These are phyloP conservation scores for Drosophila leonis DNA, from an alignment of 2,888 invertebrate species.

Conservation along the genomic window DNA sequence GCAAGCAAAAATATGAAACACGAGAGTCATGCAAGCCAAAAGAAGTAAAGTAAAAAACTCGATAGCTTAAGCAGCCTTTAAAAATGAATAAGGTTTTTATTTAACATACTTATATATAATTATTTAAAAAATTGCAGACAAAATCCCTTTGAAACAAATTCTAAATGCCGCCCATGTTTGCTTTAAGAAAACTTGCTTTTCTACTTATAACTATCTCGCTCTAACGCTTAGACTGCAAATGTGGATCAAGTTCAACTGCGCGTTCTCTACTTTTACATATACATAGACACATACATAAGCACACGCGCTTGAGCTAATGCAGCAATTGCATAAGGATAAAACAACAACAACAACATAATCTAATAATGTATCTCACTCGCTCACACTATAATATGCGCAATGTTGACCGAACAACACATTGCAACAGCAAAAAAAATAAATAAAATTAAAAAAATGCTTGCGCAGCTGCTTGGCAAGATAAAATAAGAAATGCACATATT, in stretches of 20 bases:
- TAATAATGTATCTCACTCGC: not conserved
- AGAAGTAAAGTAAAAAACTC: not conserved
- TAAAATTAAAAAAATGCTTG: not conserved
- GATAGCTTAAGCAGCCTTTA: not conserved
- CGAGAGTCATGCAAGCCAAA: slow-evolving; percentile 2
- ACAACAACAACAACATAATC: not conserved
- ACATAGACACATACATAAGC: not conserved
- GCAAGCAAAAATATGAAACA: slow-evolving; percentile 21
- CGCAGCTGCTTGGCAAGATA: not conserved
- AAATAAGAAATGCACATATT: not conserved
- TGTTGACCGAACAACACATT: not conserved
- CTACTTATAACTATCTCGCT: not conserved
- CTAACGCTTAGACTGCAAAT: not conserved
- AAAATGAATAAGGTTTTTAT: not conserved
- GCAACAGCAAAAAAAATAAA: not conserved
- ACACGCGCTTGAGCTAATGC: not conserved
- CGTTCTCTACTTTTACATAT: not conserved
- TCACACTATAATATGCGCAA: not conserved
- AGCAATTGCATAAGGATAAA: not conserved
- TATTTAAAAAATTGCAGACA: not conserved
- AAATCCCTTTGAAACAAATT: not conserved
- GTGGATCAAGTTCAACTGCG: slow-evolving; percentile 8
- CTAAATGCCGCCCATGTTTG: not conserved
- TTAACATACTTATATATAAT: not conserved
- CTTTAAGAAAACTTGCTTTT: not conserved